Percentiles rank a stretch among this genome's conserved stretches.
Evolutionary conservation across 2,797 vertebrate species (phyloP).

Genomic region (Kryptolebias ocellatus): DNA sequence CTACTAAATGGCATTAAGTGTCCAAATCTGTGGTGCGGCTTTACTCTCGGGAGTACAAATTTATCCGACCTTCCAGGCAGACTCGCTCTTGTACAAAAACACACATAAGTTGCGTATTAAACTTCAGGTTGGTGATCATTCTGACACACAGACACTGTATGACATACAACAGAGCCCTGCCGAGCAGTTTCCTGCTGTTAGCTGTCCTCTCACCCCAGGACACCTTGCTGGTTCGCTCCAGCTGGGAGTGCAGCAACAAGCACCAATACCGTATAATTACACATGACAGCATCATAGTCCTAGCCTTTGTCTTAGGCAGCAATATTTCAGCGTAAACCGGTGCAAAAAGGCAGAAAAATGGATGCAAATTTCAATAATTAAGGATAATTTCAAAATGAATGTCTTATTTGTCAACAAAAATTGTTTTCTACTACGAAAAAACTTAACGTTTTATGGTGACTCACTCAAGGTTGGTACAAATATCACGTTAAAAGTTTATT

Average conservation of each 20-base stretch:
- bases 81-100: background rate
- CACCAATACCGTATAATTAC: slow-evolving; percentile 11
- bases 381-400: background rate
- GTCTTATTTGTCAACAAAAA: background rate
- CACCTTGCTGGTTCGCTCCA: slow-evolving; percentile 33
- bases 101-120: slow-evolving; percentile 1
- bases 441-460: background rate
- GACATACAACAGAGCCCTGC: slow-evolving; percentile 46
- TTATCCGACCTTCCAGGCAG: background rate
- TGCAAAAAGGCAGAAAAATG: background rate
- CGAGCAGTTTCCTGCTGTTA: slow-evolving; percentile 44
- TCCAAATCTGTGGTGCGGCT: too few species aligned
- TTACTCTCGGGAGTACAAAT: background rate
- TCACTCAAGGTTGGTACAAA: background rate
- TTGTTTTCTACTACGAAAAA: background rate
- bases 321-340: background rate
- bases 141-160: slow-evolving; percentile 36
- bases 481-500: slow-evolving; percentile 4
- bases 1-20: too few species aligned
- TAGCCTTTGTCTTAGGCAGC: background rate
- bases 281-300: background rate
- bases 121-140: slow-evolving; percentile 17
- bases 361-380: background rate
- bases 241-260: slow-evolving; percentile 45
- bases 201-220: slow-evolving; percentile 53